Evolutionary conservation across 1,140 invertebrate genomes (phyloP).

Genomic region (Lysiphlebus fabarum): DNA sequence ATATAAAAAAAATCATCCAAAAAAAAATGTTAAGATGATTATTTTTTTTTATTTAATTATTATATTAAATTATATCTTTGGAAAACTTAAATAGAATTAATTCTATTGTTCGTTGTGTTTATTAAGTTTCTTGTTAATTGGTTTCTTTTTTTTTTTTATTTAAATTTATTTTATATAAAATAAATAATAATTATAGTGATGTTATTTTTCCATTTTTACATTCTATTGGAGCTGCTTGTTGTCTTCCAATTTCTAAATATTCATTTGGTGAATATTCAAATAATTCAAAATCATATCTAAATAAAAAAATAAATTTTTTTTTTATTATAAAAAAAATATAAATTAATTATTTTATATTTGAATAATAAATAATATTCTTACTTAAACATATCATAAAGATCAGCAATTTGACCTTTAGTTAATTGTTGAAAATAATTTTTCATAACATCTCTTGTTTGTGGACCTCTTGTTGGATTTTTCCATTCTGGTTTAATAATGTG

Average conservation of each 20-base stretch:
- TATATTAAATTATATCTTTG: neutral
- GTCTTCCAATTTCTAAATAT: conserved; percentile 65
- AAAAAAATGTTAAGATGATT: neutral
- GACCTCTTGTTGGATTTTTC: conserved; percentile 75
- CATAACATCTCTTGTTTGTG: conserved; percentile 66
- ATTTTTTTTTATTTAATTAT: too few species aligned
- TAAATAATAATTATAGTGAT: neutral
- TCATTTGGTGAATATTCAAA: conserved; percentile 77
- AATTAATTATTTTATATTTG: neutral
- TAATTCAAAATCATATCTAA: conserved; percentile 78
- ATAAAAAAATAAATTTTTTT: conserved; percentile 18
- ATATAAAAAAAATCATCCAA: conserved; percentile 1
- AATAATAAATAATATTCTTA: conserved; percentile 40
- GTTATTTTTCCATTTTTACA: conserved; percentile 40
- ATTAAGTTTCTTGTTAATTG: neutral
- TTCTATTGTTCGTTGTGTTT: conserved; percentile 7
- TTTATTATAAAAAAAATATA: conserved; percentile 3
- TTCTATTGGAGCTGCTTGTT: conserved; percentile 47
- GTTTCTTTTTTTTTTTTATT: neutral
- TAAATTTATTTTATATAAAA: neutral
- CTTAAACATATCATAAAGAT: conserved; percentile 78
- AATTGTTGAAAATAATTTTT: conserved; percentile 74
- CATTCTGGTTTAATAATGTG: conserved; percentile 75
- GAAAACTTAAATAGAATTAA: conserved; percentile 1
- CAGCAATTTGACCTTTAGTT: conserved; percentile 69